Evolutionary conservation across 2,888 invertebrate genomes (phyloP).

Genomic region (Hirudinaria manillensis): DNA sequence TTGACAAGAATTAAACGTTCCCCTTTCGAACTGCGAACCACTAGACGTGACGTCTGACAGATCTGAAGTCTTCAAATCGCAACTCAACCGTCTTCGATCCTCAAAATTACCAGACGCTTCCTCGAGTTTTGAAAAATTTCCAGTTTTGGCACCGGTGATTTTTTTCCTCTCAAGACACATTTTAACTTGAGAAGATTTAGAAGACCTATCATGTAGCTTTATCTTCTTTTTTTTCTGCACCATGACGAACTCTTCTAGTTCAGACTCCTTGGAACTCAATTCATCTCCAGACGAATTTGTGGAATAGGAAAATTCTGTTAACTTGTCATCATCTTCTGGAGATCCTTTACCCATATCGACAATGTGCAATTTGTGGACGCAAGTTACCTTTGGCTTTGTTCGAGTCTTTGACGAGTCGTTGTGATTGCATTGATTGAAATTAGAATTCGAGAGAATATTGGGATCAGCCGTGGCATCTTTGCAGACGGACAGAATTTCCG

Average conservation of each 20-base stretch:
- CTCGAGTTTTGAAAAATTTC: neutral
- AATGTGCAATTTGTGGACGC: neutral
- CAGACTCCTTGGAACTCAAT: constrained; percentile 19
- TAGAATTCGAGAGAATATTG: neutral
- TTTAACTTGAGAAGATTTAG: neutral
- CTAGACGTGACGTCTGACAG: neutral
- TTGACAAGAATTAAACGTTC: neutral
- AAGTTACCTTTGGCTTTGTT: neutral
- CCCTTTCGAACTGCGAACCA: neutral
- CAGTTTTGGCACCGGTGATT: neutral
- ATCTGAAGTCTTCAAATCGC: neutral
- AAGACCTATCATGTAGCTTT: neutral
- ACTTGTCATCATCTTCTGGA: neutral
- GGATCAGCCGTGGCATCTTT: neutral
- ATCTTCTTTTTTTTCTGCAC: constrained; percentile 16
- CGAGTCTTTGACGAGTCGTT: neutral
- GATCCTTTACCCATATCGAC: neutral
- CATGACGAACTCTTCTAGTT: constrained; percentile 18
- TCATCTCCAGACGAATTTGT: constrained; percentile 18
- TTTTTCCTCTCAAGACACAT: neutral
- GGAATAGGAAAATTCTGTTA: constrained; percentile 18
- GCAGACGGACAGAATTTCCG: neutral
- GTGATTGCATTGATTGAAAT: constrained; percentile 1
- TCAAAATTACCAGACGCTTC: too few species aligned
- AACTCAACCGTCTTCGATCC: neutral